Percentiles rank a stretch among this genome's conserved stretches.
phyloP scores from a whole-genome alignment of 2,797 vertebrate genomes.

The Lagodon rhomboides region DNA sequence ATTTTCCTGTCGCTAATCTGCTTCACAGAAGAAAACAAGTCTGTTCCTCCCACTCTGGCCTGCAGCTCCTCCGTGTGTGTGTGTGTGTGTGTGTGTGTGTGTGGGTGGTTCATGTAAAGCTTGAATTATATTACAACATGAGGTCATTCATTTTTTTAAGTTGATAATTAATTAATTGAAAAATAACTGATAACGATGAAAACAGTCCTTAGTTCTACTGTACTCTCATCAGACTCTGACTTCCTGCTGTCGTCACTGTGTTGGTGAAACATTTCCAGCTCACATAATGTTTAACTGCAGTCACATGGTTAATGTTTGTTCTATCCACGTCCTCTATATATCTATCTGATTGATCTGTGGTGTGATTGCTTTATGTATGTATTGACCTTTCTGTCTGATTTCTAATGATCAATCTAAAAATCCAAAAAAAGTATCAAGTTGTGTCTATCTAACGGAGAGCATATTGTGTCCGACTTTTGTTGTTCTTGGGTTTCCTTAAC shows the following conservation, averaged over 20 bases:
- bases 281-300: too few relatives aligned
- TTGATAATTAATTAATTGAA: slow-evolving; percentile 21
- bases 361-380: background rate
- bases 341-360: background rate
- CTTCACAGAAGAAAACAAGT: slow-evolving; percentile 54
- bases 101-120: slow-evolving; percentile 2
- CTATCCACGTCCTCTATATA: too few relatives aligned
- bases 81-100: slow-evolving; percentile 26
- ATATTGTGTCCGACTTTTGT: background rate
- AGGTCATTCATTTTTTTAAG: slow-evolving; percentile 24
- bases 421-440: background rate
- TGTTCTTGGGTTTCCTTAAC: background rate
- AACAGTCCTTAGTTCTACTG: background rate
- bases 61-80: slow-evolving; percentile 28
- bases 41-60: slow-evolving; percentile 52
- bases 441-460: background rate
- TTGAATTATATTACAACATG: background rate
- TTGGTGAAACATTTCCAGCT: background rate
- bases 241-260: background rate
- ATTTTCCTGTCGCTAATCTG: slow-evolving; percentile 59
- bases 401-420: background rate
- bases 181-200: background rate
- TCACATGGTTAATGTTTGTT: too few relatives aligned
- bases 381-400: background rate
- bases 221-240: background rate